Percentiles rank a stretch among this genome's conserved stretches.
Evolutionary conservation across 2,113 vertebrate species (phyloP).

Genomic region (Delphinus delphis): DNA sequence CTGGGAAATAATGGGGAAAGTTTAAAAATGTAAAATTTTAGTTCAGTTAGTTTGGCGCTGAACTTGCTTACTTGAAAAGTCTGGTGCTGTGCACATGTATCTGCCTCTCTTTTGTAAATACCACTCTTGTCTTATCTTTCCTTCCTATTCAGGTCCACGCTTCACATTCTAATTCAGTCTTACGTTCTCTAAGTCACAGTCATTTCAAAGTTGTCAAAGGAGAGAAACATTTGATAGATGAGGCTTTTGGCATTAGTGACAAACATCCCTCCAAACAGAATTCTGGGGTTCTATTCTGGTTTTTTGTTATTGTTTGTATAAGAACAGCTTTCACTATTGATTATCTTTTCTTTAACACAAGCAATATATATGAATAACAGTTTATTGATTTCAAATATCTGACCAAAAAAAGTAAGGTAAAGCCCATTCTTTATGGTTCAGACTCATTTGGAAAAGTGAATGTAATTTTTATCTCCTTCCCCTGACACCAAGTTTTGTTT

Average conservation of each 20-base stretch:
- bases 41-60: conserved; percentile 34
- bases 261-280: background rate
- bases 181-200: background rate
- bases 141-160: background rate
- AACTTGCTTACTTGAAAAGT: conserved; percentile 70
- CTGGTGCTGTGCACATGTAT: conserved; percentile 58
- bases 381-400: conserved; percentile 38
- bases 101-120: conserved; percentile 56
- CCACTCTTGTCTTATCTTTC: background rate
- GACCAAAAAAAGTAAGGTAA: background rate
- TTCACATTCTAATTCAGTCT: background rate
- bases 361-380: background rate
- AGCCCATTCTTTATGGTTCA: conserved; percentile 20
- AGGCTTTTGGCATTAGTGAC: background rate
- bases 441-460: conserved; percentile 40
- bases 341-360: conserved; percentile 28
- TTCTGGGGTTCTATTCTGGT: background rate
- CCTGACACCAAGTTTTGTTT: background rate
- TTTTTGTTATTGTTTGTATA: background rate
- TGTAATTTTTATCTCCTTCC: background rate
- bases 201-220: background rate
- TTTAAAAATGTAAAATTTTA: conserved; percentile 53
- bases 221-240: background rate
- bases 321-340: background rate
- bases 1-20: background rate